These are phyloP conservation scores for zebrafish (Danio rerio) DNA, from an alignment of 2,113 vertebrate genomes.

Conservation along the genomic window GRCz12tu NC_133188.1:35533501-35534000, in stretches of 20 bases:
- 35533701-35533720: neutral
- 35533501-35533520: too few relatives aligned
- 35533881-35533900: constrained; percentile 45
- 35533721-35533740: constrained; percentile 55
- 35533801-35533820: constrained; percentile 59
- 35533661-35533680: too few relatives aligned
- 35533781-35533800: constrained; percentile 38
- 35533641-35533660: too few relatives aligned
- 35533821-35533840: constrained; percentile 44
- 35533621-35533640: too few relatives aligned
- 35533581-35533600: too few relatives aligned
- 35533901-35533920: constrained; percentile 60
- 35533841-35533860: constrained; percentile 45
- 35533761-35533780: constrained; percentile 48
- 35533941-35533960: constrained; percentile 56
- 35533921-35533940: constrained; percentile 53
- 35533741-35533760: constrained; percentile 57
- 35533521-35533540: too few relatives aligned
- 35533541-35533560: too few relatives aligned
- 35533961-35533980: constrained; percentile 33
- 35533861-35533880: constrained; percentile 48
- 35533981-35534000: constrained; percentile 30
- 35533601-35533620: too few relatives aligned
- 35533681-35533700: too few relatives aligned
- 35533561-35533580: too few relatives aligned